Evolutionary conservation across 2,797 vertebrate species (phyloP).

Genomic region (Pachyuromys duprasi): DNA sequence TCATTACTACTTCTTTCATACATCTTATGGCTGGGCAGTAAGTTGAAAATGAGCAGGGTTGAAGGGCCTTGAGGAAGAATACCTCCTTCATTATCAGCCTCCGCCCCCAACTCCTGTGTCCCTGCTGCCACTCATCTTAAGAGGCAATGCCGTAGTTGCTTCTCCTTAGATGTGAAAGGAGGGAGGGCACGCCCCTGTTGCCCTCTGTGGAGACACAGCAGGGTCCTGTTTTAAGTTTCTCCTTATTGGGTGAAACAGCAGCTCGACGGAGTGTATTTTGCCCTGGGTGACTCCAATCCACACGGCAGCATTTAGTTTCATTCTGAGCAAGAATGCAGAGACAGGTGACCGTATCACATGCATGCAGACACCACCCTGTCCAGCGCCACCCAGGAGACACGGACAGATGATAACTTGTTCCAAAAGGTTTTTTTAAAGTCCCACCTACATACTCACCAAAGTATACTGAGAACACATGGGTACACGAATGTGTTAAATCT

Average conservation of each 20-base stretch:
- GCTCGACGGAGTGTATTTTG: background rate
- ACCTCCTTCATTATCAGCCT: background rate
- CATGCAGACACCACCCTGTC: background rate
- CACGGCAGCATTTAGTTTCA: background rate
- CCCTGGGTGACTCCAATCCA: background rate
- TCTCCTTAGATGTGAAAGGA: background rate
- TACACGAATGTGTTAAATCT: background rate
- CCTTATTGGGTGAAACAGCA: background rate
- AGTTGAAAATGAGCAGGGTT: background rate
- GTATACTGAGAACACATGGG: background rate
- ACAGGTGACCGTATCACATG: background rate
- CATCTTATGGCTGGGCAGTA: background rate
- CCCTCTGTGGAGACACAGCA: background rate
- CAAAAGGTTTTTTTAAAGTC: background rate
- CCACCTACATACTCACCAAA: background rate
- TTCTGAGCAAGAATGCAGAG: background rate
- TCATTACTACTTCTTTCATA: background rate
- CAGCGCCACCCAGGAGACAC: background rate
- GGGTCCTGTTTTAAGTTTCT: background rate
- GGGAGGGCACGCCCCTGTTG: background rate
- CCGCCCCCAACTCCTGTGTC: background rate
- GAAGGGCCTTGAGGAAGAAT: background rate
- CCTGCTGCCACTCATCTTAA: background rate
- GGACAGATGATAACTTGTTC: background rate
- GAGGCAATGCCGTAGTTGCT: background rate